Evolutionary conservation across 2,797 vertebrate species (phyloP).

Genomic region (Acipenser ruthenus): DNA sequence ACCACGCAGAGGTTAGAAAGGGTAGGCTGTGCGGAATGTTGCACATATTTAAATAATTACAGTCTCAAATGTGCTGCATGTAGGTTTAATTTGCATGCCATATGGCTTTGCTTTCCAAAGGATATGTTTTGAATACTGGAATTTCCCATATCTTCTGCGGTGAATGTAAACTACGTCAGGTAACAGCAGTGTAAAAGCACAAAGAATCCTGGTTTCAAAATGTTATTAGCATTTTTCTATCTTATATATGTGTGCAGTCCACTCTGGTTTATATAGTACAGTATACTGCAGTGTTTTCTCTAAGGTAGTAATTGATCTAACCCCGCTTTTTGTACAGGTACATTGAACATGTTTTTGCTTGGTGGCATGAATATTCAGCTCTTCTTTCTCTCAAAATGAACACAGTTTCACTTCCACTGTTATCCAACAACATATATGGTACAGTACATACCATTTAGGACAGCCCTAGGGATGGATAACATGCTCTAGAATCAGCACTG

Average conservation of each 20-base stretch:
- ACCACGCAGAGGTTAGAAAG: not conserved
- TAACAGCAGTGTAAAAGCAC: too few species aligned
- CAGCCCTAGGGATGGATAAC: not conserved
- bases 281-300: too few species aligned
- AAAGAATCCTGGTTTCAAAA: not conserved
- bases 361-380: too few species aligned
- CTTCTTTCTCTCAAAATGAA: too few species aligned
- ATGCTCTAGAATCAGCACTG: not conserved
- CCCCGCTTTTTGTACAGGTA: too few species aligned
- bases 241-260: not conserved
- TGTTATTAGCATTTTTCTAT: not conserved
- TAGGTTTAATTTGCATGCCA: conserved; percentile 2
- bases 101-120: not conserved
- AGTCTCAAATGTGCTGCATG: not conserved
- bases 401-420: too few species aligned
- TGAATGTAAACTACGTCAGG: not conserved
- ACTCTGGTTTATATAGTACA: too few species aligned
- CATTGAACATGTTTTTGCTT: too few species aligned
- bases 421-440: too few species aligned
- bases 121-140: conserved; percentile 1
- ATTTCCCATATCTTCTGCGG: not conserved
- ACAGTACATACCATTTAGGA: too few species aligned
- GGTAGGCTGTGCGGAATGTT: not conserved
- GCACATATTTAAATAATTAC: not conserved
- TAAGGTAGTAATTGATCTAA: too few species aligned